Evolutionary conservation across 2,888 invertebrate species (phyloP).

Genomic region (Amblyjoppa fuscipennis): DNA sequence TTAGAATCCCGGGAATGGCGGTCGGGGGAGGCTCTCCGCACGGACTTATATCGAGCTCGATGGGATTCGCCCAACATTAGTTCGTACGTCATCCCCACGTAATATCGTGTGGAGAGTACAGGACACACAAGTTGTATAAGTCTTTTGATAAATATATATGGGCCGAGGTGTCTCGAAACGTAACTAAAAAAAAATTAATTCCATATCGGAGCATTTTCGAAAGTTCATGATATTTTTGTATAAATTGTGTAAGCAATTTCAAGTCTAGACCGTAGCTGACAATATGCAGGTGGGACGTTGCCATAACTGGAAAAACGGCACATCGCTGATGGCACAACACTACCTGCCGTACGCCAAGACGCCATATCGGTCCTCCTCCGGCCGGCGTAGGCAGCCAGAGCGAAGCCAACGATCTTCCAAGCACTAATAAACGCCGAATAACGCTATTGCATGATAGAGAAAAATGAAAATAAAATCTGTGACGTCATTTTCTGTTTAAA

Average conservation of each 20-base stretch:
- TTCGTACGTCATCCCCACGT: slow-evolving; percentile 32
- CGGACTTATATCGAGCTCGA: slow-evolving; percentile 52
- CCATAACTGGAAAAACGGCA: too few species aligned
- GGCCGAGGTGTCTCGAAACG: neutral
- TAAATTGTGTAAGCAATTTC: neutral
- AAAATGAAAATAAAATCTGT: neutral
- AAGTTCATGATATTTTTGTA: neutral
- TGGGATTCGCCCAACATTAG: slow-evolving; percentile 43
- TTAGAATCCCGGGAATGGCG: slow-evolving; percentile 82
- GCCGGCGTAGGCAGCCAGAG: neutral
- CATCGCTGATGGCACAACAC: too few species aligned
- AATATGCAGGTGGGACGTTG: neutral
- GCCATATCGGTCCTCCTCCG: neutral
- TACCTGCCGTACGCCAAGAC: neutral
- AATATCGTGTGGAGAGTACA: neutral
- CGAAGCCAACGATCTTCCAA: too few species aligned
- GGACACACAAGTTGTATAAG: neutral
- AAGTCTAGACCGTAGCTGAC: neutral
- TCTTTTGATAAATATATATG: slow-evolving; percentile 37
- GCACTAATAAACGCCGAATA: too few species aligned
- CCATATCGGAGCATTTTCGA: neutral
- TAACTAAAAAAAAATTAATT: neutral
- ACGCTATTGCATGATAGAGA: too few species aligned
- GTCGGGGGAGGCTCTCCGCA: slow-evolving; percentile 67
- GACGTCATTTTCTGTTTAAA: neutral